Base-by-base conservation (phyloP, 1,140 invertebrate species). In the Goniozus legneri region DNA sequence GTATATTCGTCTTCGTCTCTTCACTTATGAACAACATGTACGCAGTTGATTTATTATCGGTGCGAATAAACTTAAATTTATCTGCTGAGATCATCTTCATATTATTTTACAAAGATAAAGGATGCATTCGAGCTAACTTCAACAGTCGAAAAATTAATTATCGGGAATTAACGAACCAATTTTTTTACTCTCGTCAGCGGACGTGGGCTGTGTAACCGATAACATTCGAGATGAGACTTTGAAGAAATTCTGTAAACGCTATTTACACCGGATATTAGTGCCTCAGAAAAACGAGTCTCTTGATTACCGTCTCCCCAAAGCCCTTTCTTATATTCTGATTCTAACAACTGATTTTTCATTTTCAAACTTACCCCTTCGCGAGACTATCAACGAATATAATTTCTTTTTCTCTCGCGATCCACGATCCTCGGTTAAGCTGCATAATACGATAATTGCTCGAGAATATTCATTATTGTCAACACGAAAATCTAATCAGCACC, bases 381-480 rank as follows among this genome's bases (percentile, higher is more conserved):
- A 27, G 4, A 27, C 24, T 27, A 10, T 27, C 24, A 4, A 27
- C 38, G n/a, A 36, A 20, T 24, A 45, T 36, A 13, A 12, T 13
- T 24, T 7, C 4, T 18, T 32, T 35, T 36, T 27, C 13, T n/a
- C 10, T 19, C 22, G 37, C 24, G 15, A 24, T 20, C 33, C n/a
- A 6, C 24, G 10, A 6, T 27, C 24, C 24, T 27, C 24, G 24
- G 24, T 27, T 27, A 6, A 27, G 4, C 10, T 10, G 4, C 24
- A 27, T 27, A 27, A 27, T 27, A 10, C 10, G 24, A 4, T 27
- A 6, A 6, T 27, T 27, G 4, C 10, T 27, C 24, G 4, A 27
- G 4, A 4, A 6, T 27, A 4, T 10, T 62, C 64, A 70, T 53
- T 74, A 74, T 74, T 72, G 71, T 74, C 69, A 69, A 64, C 55